Evolutionary conservation across 53 echinoderm and acorn worm species (phyloP).

Genomic region (Echinometra lucunter): DNA sequence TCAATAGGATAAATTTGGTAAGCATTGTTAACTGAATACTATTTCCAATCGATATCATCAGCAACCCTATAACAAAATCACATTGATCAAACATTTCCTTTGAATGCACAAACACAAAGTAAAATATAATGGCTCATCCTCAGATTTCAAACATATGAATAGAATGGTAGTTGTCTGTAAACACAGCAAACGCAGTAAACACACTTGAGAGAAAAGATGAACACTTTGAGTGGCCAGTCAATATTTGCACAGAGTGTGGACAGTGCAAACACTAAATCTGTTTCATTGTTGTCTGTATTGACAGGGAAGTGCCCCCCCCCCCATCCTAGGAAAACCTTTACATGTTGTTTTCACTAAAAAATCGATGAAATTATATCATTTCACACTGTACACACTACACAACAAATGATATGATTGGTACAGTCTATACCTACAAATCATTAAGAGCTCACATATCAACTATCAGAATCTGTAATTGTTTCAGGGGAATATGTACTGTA

Average conservation of each 20-base stretch:
- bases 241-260: conserved; percentile 28
- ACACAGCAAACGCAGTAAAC: neutral
- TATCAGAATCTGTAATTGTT: no score
- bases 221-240: conserved; percentile 12
- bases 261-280: conserved; percentile 20
- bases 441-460: no score
- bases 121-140: neutral
- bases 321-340: no score
- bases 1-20: no score
- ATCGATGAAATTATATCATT: no score
- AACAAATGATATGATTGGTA: no score
- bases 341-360: no score
- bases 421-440: no score
- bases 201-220: conserved; percentile 42
- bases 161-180: neutral
- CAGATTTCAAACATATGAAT: neutral
- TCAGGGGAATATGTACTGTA: no score
- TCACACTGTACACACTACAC: no score
- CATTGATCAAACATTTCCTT: neutral
- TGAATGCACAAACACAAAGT: neutral
- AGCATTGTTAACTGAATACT: neutral
- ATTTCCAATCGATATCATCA: neutral
- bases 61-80: neutral
- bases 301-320: neutral
- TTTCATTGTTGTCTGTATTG: conserved; percentile 6